Base-by-base conservation (phyloP, 2,797 vertebrate species). In the Poeciliopsis paucimaculata region DNA sequence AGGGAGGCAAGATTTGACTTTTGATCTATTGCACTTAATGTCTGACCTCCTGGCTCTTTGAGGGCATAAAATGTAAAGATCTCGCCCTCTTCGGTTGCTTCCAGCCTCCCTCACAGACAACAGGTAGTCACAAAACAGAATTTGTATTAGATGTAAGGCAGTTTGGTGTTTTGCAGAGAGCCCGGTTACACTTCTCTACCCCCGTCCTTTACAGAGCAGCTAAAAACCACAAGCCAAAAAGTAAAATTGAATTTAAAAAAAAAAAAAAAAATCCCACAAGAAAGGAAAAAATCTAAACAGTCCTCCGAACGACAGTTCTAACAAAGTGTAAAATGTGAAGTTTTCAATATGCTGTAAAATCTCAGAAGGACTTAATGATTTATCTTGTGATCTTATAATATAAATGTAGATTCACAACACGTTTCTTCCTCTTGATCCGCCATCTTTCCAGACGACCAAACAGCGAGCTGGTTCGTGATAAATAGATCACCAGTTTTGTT, bases 291-390 rank as follows among this genome's bases (percentile, higher is more conserved):
- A 86, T 92, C 91, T 91, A 94, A 53, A 96, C 96, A 98, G 97
- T 96, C 97, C 97, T 97, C 97, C 96, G 97, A 98, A 96, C 96
- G 96, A 98, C 97, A 97, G 95, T 92, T 96, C 96, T 95, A 95
- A 94, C 97, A 96, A 97, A 96, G 94, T 96, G 95, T 95, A 96
- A 96, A 95, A 96, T 94, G 91, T 94, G 93, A 94, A 92, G 87
- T 89, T 94, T 95, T 94, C 92, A 93, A 95, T 95, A 95, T 96
- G 96, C 94, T 95, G 95, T 96, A 97, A 96, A 96, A 96, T 95
- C 95, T 94, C 94, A 94, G 88, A 96, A 95, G 92, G 95, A 96
- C 95, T 96, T 96, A 92, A 88, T 91, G 89, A 92, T 95, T 96
- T 93, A 95, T 89, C 91, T 92, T 92, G 94, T 95, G 95, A 95